Base-by-base conservation (phyloP, 2,113 vertebrate species). In the Chloropsis cyanopogon region DNA sequence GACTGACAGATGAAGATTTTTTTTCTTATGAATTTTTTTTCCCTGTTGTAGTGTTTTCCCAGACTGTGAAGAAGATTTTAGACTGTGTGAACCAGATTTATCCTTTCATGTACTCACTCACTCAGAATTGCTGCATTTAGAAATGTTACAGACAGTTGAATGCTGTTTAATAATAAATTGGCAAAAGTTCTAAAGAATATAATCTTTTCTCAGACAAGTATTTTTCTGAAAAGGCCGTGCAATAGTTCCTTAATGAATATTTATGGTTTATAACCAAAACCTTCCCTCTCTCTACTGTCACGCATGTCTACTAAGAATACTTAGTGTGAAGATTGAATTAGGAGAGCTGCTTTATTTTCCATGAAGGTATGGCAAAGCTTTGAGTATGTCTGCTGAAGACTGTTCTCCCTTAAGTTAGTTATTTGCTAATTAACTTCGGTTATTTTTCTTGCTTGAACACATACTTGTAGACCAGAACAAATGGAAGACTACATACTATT, bases 41-140 rank as follows among this genome's bases (percentile, higher is more conserved):
- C 50, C 47, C 47, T 52, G 75, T 84, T 87, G 70, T 94, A 71
- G 90, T 94, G 92, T 90, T 94, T 94, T 96, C 88, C 82, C 85
- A 92, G 93, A 87, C 85, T 88, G 64, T 53, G 72, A 86, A 92
- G 86, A 94, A 82, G 78, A 85, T 79, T 91, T 95, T 89, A 90
- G 75, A 71, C 79, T 85, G n/a, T 47, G 39, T 88, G 90, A 94
- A 96, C 75, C 75, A 91, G 82, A 93, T 93, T 93, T 95, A 92
- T 93, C 75, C 57, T 86, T 95, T 88, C 69, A 77, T 90, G 37
- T 94, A 82, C 61, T 96, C 87, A 76, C 76, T 92, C 47, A 77
- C 54, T 83, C 64, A 72, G 78, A 87, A 71, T 60, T 85, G 56
- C 88, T 94, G 78, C 64, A 68, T 95, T 95, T 95, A 91, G 81